These are phyloP conservation scores for Ceratothoa steindachneri DNA, from an alignment of 2,888 invertebrate species.

Conservation along the genomic window DNA sequence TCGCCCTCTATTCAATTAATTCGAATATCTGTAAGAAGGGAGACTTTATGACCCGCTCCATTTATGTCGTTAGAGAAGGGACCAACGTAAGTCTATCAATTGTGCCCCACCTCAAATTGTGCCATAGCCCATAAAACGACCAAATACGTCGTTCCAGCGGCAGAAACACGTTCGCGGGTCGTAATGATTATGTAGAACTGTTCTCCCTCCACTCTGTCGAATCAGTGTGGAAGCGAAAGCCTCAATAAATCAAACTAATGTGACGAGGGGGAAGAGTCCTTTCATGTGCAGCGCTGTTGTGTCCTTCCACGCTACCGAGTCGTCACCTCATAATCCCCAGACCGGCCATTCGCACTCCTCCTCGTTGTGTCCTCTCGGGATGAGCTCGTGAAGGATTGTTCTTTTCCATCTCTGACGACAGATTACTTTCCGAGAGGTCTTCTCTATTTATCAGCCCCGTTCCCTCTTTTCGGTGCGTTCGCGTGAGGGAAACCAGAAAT, in stretches of 20 bases:
- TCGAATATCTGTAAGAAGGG: no score
- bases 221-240: background rate
- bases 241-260: constrained; percentile 5
- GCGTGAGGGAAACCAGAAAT: no score
- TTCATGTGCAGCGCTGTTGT: background rate
- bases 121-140: background rate
- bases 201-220: background rate
- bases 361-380: background rate
- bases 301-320: background rate
- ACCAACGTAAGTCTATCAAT: background rate
- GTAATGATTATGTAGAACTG: constrained; percentile 4
- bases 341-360: background rate
- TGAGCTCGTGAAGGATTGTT: background rate
- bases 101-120: background rate
- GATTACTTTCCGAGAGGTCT: background rate
- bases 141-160: background rate
- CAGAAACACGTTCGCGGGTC: background rate
- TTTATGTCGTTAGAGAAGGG: background rate
- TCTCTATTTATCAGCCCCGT: background rate
- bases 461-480: no score
- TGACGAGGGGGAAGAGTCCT: background rate
- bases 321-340: background rate
- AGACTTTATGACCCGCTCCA: no score
- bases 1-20: no score
- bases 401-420: background rate